Percentiles rank a stretch among this genome's conserved stretches.
Conservation (phyloP, 2,797 vertebrate genomes). For the Notolepis coatsorum region DNA sequence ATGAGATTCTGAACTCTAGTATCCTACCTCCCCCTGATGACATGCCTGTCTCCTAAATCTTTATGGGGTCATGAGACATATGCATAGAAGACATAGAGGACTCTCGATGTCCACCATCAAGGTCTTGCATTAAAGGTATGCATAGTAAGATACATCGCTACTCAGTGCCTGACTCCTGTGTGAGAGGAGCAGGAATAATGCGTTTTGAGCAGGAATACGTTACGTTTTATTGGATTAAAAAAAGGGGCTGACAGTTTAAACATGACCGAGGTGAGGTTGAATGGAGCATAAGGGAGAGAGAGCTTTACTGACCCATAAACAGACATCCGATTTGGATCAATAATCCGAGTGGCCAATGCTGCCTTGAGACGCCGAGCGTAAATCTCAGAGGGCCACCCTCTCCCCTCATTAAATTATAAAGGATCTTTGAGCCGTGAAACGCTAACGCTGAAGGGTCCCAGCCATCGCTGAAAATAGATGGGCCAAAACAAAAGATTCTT, state of each 20-base stretch:
- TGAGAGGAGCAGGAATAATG: conserved; percentile 34
- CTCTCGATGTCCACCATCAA: not conserved
- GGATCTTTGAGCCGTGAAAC: conserved; percentile 78
- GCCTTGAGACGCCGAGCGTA: conserved; percentile 68
- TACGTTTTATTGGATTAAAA: conserved; percentile 49
- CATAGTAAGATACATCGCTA: not conserved
- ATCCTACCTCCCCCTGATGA: not conserved
- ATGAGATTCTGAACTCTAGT: not conserved
- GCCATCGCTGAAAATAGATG: conserved; percentile 78
- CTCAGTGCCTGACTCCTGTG: not conserved
- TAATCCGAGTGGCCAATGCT: conserved; percentile 67
- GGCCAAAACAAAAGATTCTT: conserved; percentile 69
- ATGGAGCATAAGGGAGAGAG: conserved; percentile 42
- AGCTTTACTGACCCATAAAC: conserved; percentile 77
- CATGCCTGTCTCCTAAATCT: not conserved
- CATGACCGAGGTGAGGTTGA: conserved; percentile 27
- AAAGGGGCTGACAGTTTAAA: conserved; percentile 44
- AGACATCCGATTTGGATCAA: conserved; percentile 79
- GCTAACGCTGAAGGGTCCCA: conserved; percentile 63
- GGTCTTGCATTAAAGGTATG: not conserved
- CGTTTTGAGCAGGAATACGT: conserved; percentile 26
- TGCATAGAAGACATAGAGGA: not conserved
- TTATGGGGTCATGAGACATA: not conserved
- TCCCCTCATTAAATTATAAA: conserved; percentile 84
- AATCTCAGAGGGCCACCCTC: conserved; percentile 72